Conservation (phyloP, 2,113 vertebrate species). For the Trogon surrucura region DNA sequence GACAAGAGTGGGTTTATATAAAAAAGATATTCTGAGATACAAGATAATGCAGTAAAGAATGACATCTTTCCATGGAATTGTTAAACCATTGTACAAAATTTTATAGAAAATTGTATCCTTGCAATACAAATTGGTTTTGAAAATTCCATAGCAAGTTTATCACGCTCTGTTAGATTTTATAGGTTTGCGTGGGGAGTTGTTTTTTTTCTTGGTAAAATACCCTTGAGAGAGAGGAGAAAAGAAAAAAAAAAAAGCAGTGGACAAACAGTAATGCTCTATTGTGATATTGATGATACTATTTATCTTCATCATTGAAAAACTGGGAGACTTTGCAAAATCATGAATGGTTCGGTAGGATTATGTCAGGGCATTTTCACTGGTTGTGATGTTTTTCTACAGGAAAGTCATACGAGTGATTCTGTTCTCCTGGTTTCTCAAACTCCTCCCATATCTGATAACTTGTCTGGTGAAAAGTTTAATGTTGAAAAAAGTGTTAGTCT, state of each 20-base stretch:
- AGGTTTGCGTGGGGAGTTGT: not conserved
- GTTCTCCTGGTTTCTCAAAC: not conserved
- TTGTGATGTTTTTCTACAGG: not conserved
- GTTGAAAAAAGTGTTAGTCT: not conserved
- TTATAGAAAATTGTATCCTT: conserved; percentile 3
- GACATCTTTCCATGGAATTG: not conserved
- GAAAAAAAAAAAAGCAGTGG: too few relatives aligned
- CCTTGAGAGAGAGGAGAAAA: too few relatives aligned
- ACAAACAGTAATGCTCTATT: not conserved
- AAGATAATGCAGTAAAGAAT: not conserved
- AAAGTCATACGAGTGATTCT: not conserved
- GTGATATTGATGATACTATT: not conserved
- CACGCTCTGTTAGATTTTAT: not conserved
- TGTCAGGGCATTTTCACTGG: not conserved
- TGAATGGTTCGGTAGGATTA: not conserved
- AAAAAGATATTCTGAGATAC: not conserved
- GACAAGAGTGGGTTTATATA: not conserved
- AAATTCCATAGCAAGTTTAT: not conserved
- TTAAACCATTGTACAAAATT: conserved; percentile 3
- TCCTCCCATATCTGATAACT: not conserved
- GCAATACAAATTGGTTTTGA: not conserved
- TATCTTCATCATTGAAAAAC: not conserved
- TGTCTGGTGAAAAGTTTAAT: not conserved
- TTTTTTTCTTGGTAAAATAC: not conserved
- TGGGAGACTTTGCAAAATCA: not conserved